phyloP scores from a whole-genome alignment of 1,140 invertebrate species.

The Panagrolaimus sp. region DNA sequence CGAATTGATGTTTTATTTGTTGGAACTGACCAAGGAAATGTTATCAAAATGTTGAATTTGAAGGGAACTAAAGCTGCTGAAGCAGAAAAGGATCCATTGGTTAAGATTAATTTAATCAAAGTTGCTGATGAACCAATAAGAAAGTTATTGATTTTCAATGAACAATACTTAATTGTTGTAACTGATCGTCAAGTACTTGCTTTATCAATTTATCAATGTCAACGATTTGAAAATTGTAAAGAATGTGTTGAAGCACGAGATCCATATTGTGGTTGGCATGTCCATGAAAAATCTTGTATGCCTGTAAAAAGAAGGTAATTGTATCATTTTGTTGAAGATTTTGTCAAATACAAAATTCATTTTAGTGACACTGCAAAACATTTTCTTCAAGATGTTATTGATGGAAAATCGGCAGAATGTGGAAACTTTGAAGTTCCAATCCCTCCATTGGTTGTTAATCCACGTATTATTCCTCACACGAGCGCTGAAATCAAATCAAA shows the following conservation, averaged over 20 bases:
- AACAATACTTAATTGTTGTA: constrained; percentile 39
- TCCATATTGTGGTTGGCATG: constrained; percentile 46
- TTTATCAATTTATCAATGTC: constrained; percentile 38
- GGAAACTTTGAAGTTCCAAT: neutral
- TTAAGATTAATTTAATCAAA: constrained; percentile 34
- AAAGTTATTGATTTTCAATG: constrained; percentile 33
- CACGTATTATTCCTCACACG: neutral
- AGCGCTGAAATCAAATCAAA: neutral
- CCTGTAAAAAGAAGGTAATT: too few species aligned
- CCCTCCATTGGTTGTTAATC: neutral
- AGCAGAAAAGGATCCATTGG: constrained; percentile 25
- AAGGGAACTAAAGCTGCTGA: neutral
- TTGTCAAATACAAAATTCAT: neutral
- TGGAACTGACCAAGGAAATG: constrained; percentile 48
- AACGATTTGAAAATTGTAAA: constrained; percentile 27
- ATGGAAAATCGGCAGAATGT: neutral
- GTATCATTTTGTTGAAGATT: too few species aligned
- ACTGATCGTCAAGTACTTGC: constrained; percentile 38
- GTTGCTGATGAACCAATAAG: constrained; percentile 42
- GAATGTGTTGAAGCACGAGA: constrained; percentile 33
- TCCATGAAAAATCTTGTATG: constrained; percentile 11
- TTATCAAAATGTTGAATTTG: constrained; percentile 46
- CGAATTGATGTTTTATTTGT: constrained; percentile 42
- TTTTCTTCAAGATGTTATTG: constrained; percentile 8
- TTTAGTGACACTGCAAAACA: neutral